phyloP scores from a whole-genome alignment of 1,140 invertebrate genomes.

The Meloidogyne hapla region DNA sequence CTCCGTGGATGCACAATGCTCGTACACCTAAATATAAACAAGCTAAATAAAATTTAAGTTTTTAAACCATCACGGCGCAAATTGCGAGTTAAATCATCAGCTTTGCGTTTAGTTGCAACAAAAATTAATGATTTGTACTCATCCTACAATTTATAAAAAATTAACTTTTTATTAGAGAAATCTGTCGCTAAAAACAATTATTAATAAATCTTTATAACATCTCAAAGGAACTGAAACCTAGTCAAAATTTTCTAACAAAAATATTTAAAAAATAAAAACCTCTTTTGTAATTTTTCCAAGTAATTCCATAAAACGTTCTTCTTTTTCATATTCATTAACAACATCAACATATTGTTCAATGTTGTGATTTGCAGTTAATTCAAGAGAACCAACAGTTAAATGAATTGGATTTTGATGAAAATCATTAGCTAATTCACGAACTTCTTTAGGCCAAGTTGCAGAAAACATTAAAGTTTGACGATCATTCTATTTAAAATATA shows the following conservation, averaged over 20 bases:
- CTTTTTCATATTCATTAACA: constrained; percentile 95
- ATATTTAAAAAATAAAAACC: constrained; percentile 5
- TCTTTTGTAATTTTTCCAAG: constrained; percentile 30
- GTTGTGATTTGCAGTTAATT: constrained; percentile 69
- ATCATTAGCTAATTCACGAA: constrained; percentile 85
- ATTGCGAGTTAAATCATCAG: constrained; percentile 81
- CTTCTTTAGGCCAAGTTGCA: constrained; percentile 96
- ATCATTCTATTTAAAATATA: constrained; percentile 71
- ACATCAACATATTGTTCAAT: constrained; percentile 99
- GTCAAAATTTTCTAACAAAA: too few species aligned
- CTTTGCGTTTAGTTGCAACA: constrained; percentile 95
- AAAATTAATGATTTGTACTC: constrained; percentile 77
- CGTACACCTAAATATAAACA: not conserved
- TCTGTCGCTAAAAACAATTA: not conserved
- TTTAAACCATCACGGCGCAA: constrained; percentile 72
- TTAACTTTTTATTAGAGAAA: constrained; percentile 74
- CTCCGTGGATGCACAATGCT: constrained; percentile 83
- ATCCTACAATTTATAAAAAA: constrained; percentile 74
- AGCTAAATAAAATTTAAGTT: constrained; percentile 68
- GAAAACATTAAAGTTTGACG: constrained; percentile 96
- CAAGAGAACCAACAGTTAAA: constrained; percentile 84
- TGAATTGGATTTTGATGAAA: constrained; percentile 87
- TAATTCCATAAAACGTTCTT: constrained; percentile 68
- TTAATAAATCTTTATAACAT: too few species aligned
- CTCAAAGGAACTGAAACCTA: too few species aligned